Evolutionary conservation across 2,888 invertebrate genomes (phyloP), one percentile per base, ranked within the genome.

Genomic region (Chaetogeoica ovagalla): DNA sequence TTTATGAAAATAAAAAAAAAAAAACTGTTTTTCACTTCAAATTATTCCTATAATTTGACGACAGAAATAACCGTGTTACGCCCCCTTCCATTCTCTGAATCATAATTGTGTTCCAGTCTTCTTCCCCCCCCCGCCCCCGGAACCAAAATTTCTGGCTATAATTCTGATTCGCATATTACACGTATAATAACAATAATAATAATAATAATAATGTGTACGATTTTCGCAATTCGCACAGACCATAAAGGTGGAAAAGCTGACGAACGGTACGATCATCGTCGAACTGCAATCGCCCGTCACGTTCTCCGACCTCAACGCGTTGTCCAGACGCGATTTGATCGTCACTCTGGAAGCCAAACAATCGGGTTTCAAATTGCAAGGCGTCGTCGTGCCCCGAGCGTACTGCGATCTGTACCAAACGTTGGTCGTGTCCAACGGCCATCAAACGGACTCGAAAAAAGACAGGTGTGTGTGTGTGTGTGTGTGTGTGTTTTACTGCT

Each of bases 381-480:
- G 95, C 0, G 87, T 88, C 71, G 91, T 95, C 2, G 88, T 91
- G 39, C 92, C 94, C 19, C 90, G 93, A 84, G 91, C 91, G 0
- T 90, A 92, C 0, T 95, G 95, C 85, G 94, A 95, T 86, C 88
- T 94, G 77, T 94, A 93, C 86, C 93, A 94, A 85, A 90, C 93
- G 15, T 23, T 57, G n/a, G 0, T 88, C 92, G 0, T 30, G 11
- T 63, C 79, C 7, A 79, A 79, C 23, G 7, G 63, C 23, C 57
- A 79, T 63, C 75, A 68, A 30, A 15, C 59, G 23, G 70, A 70
- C 39, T 60, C 52, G 17, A 79, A 71, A 57, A 71, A 57, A 43
- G 70, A 63, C 30, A 79, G 79, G 79, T 71, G 23, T 30, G 30
- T 30, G 30, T 30, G 4, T 30, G 30, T 30, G 1, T 30, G 30